A percentile compares a stretch with the other conserved stretches of the same genome.
phyloP scores from a whole-genome alignment of 2,113 vertebrate species.

The Apteryx owenii region DNA sequence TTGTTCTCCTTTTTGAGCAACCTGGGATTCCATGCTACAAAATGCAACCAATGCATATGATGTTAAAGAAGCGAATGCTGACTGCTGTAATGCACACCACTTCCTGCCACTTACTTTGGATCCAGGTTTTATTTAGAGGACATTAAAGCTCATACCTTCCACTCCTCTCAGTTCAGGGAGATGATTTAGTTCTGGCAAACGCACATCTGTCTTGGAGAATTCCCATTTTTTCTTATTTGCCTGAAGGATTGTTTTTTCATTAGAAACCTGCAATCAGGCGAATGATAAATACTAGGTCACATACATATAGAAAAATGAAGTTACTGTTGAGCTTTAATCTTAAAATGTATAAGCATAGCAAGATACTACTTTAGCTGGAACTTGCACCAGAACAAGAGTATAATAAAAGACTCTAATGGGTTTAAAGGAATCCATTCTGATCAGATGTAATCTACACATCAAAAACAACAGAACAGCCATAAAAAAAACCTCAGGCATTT shows the following conservation, averaged over 20 bases:
- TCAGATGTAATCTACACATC: neutral
- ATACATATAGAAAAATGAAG: neutral
- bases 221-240: conserved; percentile 76
- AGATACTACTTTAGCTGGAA: neutral
- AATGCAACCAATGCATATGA: neutral
- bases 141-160: conserved; percentile 61
- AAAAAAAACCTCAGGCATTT: neutral
- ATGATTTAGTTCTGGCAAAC: conserved; percentile 77
- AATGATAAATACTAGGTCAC: neutral
- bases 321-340: neutral
- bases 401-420: neutral
- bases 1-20: conserved; percentile 77
- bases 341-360: neutral
- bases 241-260: conserved; percentile 73
- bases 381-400: neutral
- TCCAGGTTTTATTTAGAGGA: neutral
- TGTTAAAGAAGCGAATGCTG: neutral
- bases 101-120: neutral
- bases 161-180: conserved; percentile 76
- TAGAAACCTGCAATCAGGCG: conserved; percentile 63
- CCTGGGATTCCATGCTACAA: conserved; percentile 71
- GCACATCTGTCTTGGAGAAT: conserved; percentile 69
- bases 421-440: neutral
- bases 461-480: neutral
- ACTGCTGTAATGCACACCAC: neutral